Percentiles rank a stretch among this genome's conserved stretches.
phyloP scores from a whole-genome alignment of 30 jellyfish, hydroid and myxozoan genomes.

The Aurelia aurita region DNA sequence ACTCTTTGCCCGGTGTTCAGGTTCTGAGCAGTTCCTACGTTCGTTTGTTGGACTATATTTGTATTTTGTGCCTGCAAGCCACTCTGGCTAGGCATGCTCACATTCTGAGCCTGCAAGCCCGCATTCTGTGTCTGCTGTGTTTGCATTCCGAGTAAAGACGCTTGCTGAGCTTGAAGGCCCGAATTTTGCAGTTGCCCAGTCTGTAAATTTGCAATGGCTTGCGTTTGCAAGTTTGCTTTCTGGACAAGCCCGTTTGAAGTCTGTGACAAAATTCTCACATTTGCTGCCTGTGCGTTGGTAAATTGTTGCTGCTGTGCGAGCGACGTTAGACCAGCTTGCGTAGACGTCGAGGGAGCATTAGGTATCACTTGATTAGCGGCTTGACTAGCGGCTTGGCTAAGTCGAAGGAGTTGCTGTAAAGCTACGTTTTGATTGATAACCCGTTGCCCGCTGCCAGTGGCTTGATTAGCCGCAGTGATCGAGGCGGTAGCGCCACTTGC shows the following conservation, averaged over 20 bases:
- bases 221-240: slow-evolving; percentile 6
- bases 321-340: slow-evolving; percentile 11
- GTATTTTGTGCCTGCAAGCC: no score
- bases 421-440: slow-evolving; percentile 35
- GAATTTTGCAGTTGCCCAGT: no score
- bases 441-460: neutral
- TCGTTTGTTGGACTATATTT: no score
- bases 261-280: no score
- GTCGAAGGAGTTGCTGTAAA: slow-evolving; percentile 47
- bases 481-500: no score
- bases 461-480: neutral
- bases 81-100: neutral
- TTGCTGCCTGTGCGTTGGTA: neutral
- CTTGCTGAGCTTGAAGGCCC: no score
- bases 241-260: neutral
- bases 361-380: neutral
- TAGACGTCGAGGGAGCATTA: neutral
- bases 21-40: no score
- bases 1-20: neutral
- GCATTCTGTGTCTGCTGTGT: no score
- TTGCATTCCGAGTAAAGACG: no score
- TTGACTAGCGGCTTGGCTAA: slow-evolving; percentile 65
- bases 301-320: neutral
- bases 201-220: no score
- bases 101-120: neutral